Base-by-base conservation (phyloP, 2,797 vertebrate genomes). In the Neosilurus mollespiculum region DNA sequence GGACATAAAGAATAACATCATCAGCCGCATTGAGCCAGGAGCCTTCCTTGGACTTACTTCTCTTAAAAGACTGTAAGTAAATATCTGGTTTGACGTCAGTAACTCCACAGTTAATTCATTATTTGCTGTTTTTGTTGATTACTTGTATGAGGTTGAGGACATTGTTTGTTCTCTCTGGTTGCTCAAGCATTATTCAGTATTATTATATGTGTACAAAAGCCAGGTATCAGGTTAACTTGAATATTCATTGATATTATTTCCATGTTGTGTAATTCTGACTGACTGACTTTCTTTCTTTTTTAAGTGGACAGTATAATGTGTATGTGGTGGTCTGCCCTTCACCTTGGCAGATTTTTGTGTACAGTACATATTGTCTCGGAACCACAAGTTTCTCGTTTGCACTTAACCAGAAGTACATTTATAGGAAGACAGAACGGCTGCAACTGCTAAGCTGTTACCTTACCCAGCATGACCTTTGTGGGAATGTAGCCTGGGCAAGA, bases 61-160 rank as follows among this genome's bases (percentile, higher is more conserved):
- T 3, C 94, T 99, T 77, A 99, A 98, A 93, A 94, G 94, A 94
- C 93, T 99, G 98, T 99, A 93, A 99, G 98, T 98, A 92, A 72
- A 70, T 15, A 3, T 58, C 0, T 14, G 37, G 15, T n/a, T 24
- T 51, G 12, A 73, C 14, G 11, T 6, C 4, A 6, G 8, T 3
- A 22, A 59, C n/a, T 18, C 49, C 8, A 18, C 15, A 20, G 16
- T 58, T 34, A 58, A 26, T 73, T 18, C 16, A 20, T 73, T 2
- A n/a, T 59, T 15, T 62, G 22, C 4, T 49, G 3, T 62, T 7
- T 59, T 78, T 78, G 43, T 62, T 49, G 16, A 16, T 2, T 43
- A 7, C 8, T 61, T 77, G 56, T 76, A 12, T 34, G 24, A 43
- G 11, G 30, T n/a, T 43, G 26, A 58, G 53, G 18, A 22, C 72